Evolutionary conservation across 2,797 vertebrate species (phyloP).

Genomic region (Falco naumanni): DNA sequence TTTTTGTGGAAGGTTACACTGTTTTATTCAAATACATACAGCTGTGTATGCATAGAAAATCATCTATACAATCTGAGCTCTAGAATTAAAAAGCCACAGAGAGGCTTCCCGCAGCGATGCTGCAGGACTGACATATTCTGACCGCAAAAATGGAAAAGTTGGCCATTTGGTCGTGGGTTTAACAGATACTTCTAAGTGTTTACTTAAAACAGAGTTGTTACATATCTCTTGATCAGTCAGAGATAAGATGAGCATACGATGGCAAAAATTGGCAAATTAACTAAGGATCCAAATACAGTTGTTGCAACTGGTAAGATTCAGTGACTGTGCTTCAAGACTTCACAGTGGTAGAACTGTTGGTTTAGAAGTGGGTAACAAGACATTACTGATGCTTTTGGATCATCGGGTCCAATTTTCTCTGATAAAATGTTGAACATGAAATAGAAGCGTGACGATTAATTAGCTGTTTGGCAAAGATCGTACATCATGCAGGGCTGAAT

Average conservation of each 20-base stretch:
- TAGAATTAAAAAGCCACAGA: not conserved
- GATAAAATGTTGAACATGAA: not conserved
- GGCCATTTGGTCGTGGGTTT: not conserved
- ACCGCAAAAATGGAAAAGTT: not conserved
- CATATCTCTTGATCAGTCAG: not conserved
- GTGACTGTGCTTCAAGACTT: not conserved
- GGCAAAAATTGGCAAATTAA: not conserved
- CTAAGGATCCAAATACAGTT: not conserved
- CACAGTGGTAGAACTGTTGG: not conserved
- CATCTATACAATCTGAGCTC: not conserved
- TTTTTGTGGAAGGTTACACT: not conserved
- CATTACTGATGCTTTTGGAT: not conserved
- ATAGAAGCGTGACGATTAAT: not conserved
- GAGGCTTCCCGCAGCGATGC: not conserved
- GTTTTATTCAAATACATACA: not conserved
- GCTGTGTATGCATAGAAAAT: not conserved
- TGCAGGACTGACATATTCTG: not conserved
- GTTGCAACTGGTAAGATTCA: not conserved
- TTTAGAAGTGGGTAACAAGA: not conserved
- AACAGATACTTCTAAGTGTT: not conserved
- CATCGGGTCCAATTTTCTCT: not conserved
- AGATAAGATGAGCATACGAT: rapidly evolving
- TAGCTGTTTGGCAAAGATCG: not conserved
- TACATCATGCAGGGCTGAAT: rapidly evolving
- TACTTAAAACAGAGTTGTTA: not conserved